Evolutionary conservation across 2,113 vertebrate species (phyloP), one percentile per base, ranked within the genome.

Genomic region (Grantiella picta): DNA sequence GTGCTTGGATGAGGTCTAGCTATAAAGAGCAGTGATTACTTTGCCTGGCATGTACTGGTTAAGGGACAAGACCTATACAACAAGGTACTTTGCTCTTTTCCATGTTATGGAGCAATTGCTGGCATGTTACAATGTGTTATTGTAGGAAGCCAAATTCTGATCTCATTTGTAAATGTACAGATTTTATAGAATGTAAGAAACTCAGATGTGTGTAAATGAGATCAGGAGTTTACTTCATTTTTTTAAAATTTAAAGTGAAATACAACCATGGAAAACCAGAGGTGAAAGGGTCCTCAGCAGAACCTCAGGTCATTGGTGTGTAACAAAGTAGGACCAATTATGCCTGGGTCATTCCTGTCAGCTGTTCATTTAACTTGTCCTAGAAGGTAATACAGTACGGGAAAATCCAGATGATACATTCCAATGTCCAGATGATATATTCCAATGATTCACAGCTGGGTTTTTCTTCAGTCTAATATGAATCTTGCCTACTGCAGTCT

Each of bases 81-180:
- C 23, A 81, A 89, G n/a, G 52, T 82, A 86, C 65, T 96, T 92
- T 33, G 18, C 23, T 82, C 20, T 93, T 93, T 77, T 83, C 2
- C 12, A 44, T 85, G 23, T 82, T 90, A 71, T 2, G 29, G 76
- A 92, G 57, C 50, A 75, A 42, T 70, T 93, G 29, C 80, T 96
- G 86, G 80, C 89, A 49, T 45, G 27, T 52, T 94, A 69, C 15
- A 85, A 36, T 73, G 64, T 88, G 52, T 77, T 94, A 47, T 33
- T 93, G 38, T 35, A 73, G 64, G 33, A 92, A 89, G 82, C 90
- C 90, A 97, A 96, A 84, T 86, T 90, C 88, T 96, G 88, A 95
- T 65, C 90, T 97, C 88, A 94, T 81, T 86, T 92, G 77, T 84
- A 90, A 86, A 84, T 92, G 79, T 45, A 76, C 52, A 92, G 33